Evolutionary conservation across 2,113 vertebrate species (phyloP).

Genomic region (Gallinago undulata): DNA sequence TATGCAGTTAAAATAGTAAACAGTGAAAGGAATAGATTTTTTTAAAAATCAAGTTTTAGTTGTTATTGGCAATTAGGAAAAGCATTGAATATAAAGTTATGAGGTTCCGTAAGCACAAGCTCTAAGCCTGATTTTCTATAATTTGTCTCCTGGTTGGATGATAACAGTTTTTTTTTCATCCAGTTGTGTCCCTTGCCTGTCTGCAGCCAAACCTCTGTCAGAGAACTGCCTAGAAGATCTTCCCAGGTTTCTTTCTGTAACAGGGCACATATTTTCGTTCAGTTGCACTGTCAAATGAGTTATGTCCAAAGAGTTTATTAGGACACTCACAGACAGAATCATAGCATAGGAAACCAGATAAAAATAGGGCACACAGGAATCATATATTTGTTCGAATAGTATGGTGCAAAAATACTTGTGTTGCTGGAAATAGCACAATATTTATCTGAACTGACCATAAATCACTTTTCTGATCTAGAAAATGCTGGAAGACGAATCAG

Average conservation of each 20-base stretch:
- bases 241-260: not conserved
- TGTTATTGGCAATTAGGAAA: not conserved
- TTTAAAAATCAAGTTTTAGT: not conserved
- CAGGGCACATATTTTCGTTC: not conserved
- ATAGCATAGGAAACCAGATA: not conserved
- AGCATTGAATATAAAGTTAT: not conserved
- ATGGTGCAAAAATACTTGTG: not conserved
- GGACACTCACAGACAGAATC: not conserved
- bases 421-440: not conserved
- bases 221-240: not conserved
- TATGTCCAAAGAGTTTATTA: not conserved
- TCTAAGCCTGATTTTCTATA: not conserved
- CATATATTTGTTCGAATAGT: not conserved
- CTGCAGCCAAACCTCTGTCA: not conserved
- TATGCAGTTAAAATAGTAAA: not conserved
- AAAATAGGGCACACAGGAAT: not conserved
- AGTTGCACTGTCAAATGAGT: not conserved
- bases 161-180: not conserved
- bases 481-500: conserved; percentile 19
- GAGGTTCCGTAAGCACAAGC: not conserved
- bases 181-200: not conserved
- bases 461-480: conserved; percentile 52
- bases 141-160: not conserved
- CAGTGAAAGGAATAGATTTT: not conserved
- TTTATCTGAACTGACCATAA: not conserved